Percentiles rank a stretch among this genome's conserved stretches.
phyloP scores from a whole-genome alignment of 2,888 invertebrate genomes.

The Polydesmus complanatus region DNA sequence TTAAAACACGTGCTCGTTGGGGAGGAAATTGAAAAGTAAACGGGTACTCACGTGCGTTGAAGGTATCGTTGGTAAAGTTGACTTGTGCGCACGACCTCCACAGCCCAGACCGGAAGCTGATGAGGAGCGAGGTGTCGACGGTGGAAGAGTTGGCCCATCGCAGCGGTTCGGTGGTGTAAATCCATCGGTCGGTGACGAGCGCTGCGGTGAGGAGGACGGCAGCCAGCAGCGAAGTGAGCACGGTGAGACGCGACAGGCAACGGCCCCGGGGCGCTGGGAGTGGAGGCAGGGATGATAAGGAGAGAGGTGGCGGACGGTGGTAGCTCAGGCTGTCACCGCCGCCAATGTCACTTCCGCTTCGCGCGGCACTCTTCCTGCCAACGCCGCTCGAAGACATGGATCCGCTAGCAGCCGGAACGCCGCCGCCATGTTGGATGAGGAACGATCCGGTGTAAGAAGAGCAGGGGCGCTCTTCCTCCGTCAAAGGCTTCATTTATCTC shows the following conservation, averaged over 20 bases:
- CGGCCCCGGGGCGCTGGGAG: conserved; percentile 11
- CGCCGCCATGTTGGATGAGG: background rate
- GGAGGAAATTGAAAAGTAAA: too few relatives aligned
- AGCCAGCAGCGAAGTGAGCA: conserved; percentile 15
- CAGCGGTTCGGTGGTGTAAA: conserved; percentile 18
- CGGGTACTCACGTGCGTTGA: conserved; percentile 5
- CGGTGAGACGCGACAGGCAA: conserved; percentile 17
- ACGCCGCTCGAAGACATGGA: background rate
- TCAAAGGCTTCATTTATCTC: background rate
- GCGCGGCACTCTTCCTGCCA: background rate
- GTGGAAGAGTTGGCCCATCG: conserved; percentile 6
- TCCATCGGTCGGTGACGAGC: conserved; percentile 19
- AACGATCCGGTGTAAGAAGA: background rate
- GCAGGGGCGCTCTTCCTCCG: background rate
- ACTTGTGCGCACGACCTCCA: conserved; percentile 18
- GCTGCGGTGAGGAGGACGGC: conserved; percentile 13
- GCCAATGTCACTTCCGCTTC: background rate
- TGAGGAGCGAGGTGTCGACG: background rate
- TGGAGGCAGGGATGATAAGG: too few relatives aligned
- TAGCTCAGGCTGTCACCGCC: background rate
- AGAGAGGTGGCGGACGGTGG: background rate
- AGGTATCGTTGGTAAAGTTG: conserved; percentile 9
- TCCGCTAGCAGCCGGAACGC: background rate
- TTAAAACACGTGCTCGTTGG: too few relatives aligned
- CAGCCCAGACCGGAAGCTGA: conserved; percentile 16